Percentiles rank a stretch among this genome's conserved stretches.
Evolutionary conservation across 2,113 vertebrate species (phyloP).

Genomic region (Oreocharis arfaki): DNA sequence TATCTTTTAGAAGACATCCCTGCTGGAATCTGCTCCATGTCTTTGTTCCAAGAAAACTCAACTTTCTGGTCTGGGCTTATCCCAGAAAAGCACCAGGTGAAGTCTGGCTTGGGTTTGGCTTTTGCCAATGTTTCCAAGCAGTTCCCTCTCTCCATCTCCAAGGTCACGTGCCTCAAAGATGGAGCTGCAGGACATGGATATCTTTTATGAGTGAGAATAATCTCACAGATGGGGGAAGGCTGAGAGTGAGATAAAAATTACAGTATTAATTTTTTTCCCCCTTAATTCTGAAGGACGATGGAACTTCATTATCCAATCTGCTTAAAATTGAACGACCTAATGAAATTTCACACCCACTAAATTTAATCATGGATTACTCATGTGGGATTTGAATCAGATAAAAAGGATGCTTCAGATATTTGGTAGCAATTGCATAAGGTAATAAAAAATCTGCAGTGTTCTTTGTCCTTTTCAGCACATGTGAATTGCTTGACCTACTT

Average conservation of each 20-base stretch:
- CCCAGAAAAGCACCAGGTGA: neutral
- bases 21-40: neutral
- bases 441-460: neutral
- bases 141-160: neutral
- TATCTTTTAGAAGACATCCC: neutral
- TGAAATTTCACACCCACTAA: constrained; percentile 62
- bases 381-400: constrained; percentile 51
- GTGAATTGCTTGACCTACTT: constrained; percentile 44
- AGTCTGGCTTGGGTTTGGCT: neutral
- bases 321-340: constrained; percentile 54
- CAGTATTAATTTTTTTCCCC: neutral
- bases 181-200: neutral
- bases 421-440: constrained; percentile 36
- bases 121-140: neutral
- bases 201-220: constrained; percentile 1
- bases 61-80: neutral
- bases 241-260: constrained; percentile 26
- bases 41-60: neutral
- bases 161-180: neutral
- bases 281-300: constrained; percentile 18
- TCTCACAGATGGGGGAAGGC: constrained; percentile 20
- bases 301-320: constrained; percentile 66
- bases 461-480: constrained; percentile 12
- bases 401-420: constrained; percentile 28
- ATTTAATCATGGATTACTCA: constrained; percentile 53